Evolutionary conservation across 2,113 vertebrate genomes (phyloP), one percentile per base, ranked within the genome.

Genomic region (Cyrtonyx montezumae): DNA sequence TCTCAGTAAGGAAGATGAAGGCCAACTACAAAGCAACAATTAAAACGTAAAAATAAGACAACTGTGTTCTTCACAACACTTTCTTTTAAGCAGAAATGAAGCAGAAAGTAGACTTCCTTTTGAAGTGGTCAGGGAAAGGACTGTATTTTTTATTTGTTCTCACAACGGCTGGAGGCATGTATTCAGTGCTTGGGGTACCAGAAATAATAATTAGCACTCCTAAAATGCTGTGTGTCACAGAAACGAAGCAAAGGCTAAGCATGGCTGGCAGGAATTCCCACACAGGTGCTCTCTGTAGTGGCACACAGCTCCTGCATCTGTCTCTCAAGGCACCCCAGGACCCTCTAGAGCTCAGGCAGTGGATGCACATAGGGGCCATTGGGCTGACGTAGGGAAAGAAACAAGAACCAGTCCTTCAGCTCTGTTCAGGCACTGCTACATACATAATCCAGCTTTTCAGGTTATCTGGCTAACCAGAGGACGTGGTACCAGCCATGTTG

Each of bases 131-230:
- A 75, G 37, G n/a, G 53, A 76, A 93, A 78, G 14, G 9, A 36
- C 46, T 37, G 5, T 45, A n/a, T 75, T 75, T 32, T 42, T 69
- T n/a, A 62, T 75, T 84, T 84, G 71, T 63, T 87, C 76, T 63
- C 59, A n/a, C 93, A 93, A 59, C 28, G 85, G 71, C 32, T 51
- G 37, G 83, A 55, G 63, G 67, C 42, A 87, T 71, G 63, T 51
- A 20, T 36, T 84, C 78, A 55, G 84, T 59, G 55, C 68, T 85
- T 62, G 77, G 37, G 49, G 55, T 83, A 94, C 63, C 65, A 73
- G 34, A 91, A 93, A 91, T 49, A 89, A 79, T 61, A 36, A 82
- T 55, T 70, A 95, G 68, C 67, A 55, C 68, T 70, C 34, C 63
- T 51, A 77, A 89, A 87, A 53, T 1, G 0, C 13, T 25, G 21